These are phyloP conservation scores for Stigmatopora nigra DNA, from an alignment of 2,113 vertebrate genomes.

Conservation along the genomic window DNA sequence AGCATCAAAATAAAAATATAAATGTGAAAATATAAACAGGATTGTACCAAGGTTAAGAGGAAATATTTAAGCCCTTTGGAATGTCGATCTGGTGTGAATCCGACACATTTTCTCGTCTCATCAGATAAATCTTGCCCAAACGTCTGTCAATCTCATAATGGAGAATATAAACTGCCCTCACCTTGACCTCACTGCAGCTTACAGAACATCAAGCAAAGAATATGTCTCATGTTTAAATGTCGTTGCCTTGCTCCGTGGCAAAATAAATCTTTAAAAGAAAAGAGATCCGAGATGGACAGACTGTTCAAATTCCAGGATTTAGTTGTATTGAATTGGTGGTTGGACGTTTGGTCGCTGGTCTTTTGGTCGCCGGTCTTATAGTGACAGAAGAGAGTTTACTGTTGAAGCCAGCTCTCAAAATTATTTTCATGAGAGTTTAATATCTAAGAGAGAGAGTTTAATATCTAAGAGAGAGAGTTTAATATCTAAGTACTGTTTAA, in stretches of 20 bases:
- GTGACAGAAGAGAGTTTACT: no score
- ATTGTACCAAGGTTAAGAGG: not conserved
- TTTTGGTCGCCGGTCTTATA: no score
- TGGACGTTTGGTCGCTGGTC: no score
- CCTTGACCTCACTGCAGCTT: conserved; percentile 1
- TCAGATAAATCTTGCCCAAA: not conserved
- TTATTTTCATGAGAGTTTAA: no score
- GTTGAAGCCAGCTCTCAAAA: no score
- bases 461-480: no score
- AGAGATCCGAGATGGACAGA: not conserved
- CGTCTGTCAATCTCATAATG: conserved; percentile 28
- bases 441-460: no score
- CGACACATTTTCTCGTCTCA: not conserved
- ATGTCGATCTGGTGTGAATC: not conserved
- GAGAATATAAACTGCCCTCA: conserved; percentile 15
- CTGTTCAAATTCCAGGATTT: not conserved
- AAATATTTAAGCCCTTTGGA: not conserved
- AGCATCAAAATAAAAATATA: not conserved
- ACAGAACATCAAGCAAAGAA: not conserved
- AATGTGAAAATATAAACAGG: not conserved
- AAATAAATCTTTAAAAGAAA: not conserved
- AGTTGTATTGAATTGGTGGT: not conserved
- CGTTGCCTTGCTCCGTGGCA: not conserved
- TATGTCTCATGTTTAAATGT: not conserved
- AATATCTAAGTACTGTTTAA: no score